phyloP scores from a whole-genome alignment of 2,113 vertebrate genomes.

The Gopherus flavomarginatus region DNA sequence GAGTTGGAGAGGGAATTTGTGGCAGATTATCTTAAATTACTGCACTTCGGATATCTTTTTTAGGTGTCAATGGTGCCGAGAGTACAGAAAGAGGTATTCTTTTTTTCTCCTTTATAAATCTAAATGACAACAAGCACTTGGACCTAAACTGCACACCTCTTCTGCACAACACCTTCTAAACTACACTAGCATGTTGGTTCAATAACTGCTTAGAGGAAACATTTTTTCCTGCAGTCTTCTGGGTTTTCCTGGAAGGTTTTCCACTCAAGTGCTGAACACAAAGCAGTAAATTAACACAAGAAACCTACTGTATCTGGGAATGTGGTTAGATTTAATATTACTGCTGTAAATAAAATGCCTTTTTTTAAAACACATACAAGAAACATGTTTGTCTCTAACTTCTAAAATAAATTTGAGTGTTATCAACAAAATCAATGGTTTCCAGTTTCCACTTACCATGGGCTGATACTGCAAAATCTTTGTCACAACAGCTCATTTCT shows the following conservation, averaged over 20 bases:
- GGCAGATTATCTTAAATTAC: not conserved
- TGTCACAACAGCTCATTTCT: not conserved
- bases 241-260: not conserved
- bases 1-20: not conserved
- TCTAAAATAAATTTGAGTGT: not conserved
- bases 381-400: not conserved
- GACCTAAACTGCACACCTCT: not conserved
- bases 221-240: rapidly evolving
- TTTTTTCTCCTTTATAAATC: not conserved
- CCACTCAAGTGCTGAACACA: not conserved
- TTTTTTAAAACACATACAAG: not conserved
- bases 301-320: not conserved
- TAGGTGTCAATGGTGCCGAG: not conserved
- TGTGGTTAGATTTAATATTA: not conserved
- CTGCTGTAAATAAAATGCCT: not conserved
- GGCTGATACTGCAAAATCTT: not conserved
- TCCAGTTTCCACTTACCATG: not conserved
- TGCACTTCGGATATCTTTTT: not conserved
- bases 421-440: not conserved
- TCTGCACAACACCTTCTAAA: not conserved
- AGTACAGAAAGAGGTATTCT: not conserved
- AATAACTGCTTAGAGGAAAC: not conserved
- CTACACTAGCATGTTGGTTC: not conserved
- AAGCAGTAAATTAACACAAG: not conserved
- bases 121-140: not conserved